Percentiles rank a stretch among this genome's conserved stretches.
Evolutionary conservation across 2,113 vertebrate genomes (phyloP).

Genomic region (Todiramphus chloris): DNA sequence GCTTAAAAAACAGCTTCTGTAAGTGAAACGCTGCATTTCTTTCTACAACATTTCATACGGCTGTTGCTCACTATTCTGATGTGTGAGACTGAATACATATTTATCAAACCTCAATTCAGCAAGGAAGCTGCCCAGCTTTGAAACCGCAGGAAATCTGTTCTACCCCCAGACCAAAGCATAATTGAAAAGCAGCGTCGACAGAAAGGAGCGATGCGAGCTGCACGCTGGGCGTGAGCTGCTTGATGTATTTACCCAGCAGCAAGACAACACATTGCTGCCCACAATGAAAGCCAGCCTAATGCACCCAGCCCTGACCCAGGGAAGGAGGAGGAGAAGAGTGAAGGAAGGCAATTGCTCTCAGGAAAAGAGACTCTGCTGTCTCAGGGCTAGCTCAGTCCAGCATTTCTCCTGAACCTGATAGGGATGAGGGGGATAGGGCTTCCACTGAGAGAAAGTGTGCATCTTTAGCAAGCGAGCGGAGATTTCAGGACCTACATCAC

Average conservation of each 20-base stretch:
- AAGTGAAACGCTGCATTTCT: background rate
- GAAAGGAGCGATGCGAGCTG: background rate
- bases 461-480: background rate
- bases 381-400: background rate
- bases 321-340: background rate
- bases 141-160: constrained; percentile 17
- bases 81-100: background rate
- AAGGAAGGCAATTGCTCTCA: constrained; percentile 1
- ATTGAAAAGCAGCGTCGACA: background rate
- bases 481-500: background rate
- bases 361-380: background rate
- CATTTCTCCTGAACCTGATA: background rate
- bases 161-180: background rate
- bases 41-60: background rate
- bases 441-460: background rate
- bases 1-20: background rate
- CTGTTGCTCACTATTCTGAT: background rate
- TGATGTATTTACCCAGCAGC: constrained; percentile 3
- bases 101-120: constrained; percentile 20
- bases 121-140: background rate
- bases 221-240: background rate
- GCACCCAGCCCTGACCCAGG: background rate
- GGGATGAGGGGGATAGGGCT: background rate
- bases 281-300: background rate
- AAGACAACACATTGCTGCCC: background rate